A percentile compares a stretch with the other conserved stretches of the same genome.
phyloP scores from a whole-genome alignment of 2,113 vertebrate genomes.

The Psilopogon haemacephalus region DNA sequence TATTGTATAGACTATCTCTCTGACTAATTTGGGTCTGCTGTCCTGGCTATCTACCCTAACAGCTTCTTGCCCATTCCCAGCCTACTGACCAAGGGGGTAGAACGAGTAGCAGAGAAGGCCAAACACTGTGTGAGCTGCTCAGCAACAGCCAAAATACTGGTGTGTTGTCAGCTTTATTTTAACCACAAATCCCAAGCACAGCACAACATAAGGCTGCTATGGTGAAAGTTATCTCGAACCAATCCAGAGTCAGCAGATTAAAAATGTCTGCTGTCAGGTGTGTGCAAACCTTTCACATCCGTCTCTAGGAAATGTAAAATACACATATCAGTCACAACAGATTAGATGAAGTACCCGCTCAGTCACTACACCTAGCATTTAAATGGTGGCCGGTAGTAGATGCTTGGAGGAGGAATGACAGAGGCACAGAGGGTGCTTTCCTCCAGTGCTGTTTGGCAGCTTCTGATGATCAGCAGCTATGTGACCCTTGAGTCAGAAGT shows the following conservation, averaged over 20 bases:
- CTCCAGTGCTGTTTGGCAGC: fast-evolving
- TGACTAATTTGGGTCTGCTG: background rate
- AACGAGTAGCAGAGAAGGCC: background rate
- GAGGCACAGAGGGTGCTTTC: background rate
- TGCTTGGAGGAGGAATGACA: background rate
- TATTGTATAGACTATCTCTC: background rate
- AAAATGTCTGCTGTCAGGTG: background rate
- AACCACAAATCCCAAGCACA: background rate
- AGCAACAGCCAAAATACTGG: background rate
- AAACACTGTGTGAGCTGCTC: background rate
- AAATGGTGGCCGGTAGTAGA: background rate
- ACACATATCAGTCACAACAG: background rate
- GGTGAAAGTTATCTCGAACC: background rate
- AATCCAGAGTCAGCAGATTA: background rate
- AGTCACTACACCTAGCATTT: background rate
- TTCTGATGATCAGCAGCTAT: background rate
- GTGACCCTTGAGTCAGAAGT: background rate
- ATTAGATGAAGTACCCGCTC: background rate
- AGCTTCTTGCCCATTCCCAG: background rate
- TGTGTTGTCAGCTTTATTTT: background rate
- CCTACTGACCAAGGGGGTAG: background rate
- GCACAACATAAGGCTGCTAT: background rate
- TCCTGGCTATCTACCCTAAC: background rate
- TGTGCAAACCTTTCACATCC: background rate
- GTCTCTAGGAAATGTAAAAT: background rate